Base-by-base conservation (phyloP, 92 coral and sea anemone genomes). In the Zoanthus gigantus region DNA sequence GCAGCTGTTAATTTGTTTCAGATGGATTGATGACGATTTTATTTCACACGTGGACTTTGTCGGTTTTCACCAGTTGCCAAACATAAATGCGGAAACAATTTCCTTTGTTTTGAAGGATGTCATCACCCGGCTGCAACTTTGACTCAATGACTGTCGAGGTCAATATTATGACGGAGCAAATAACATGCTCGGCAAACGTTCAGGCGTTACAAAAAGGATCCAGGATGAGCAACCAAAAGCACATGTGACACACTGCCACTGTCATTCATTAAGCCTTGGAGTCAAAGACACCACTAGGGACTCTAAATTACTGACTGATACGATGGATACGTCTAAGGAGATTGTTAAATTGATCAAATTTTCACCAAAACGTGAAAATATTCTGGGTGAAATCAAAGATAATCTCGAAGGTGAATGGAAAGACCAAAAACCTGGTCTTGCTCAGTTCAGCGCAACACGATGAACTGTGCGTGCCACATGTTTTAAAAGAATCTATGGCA, bases 391-490 rank as follows among this genome's bases (percentile, higher is more conserved):
- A 23, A 23, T 23, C 23, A 23, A 23, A 23, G 23, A 23, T 23
- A 23, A 23, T 23, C 23, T 23, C 23, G 23, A 23, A 23, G 23
- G 23, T 23, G 23, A 23, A 0, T 68, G 42, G 3, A 45, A 68
- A 68, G 73, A 68, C 73, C 12, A 68, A 68, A 13, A 18, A 68
- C 42, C 73, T 68, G 73, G 73, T 29, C 73, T 23, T 68, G 73
- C 73, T 68, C 73, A 68, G 73, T 23, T 68, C 73, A 68, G 73
- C 28, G 73, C 73, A 68, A 68, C 73, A 68, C 42, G 73, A 46
- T 68, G 37, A 45, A 23, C 73, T 68, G 37, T 68, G 73, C 42
- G 73, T 68, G 23, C 23, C 23, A 23, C 23, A 23, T 23, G 23
- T 23, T 23, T 23, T 23, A 23, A 23, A 23, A 23, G 23, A 23